Base-by-base conservation (phyloP, 2,113 vertebrate genomes). In the Pungitius pungitius region DNA sequence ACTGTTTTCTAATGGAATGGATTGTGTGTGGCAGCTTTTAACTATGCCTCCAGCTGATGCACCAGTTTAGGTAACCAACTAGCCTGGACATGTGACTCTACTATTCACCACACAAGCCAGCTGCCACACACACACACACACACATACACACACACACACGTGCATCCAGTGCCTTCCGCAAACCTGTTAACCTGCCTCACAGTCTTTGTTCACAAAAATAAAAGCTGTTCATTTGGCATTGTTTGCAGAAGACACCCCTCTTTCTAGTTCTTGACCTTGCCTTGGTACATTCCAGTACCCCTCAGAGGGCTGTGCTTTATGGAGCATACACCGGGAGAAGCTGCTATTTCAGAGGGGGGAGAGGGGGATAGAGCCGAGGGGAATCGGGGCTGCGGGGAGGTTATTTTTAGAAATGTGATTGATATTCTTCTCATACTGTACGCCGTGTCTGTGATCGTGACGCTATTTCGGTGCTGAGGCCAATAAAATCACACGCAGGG, bases 321-420 rank as follows among this genome's bases (percentile, higher is more conserved):
- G 89, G 87, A 92, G 88, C 86, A 80, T 84, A 90, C 83, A 77
- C 88, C 62, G 73, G 78, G 64, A 83, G 84, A 91, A 89, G 89
- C 85, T 85, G 83, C 88, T 87, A 27, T 85, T 83, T 83, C 40
- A 70, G 73, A 81, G 57, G 60, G 77, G 65, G 80, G 87, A 89
- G 85, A 85, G 85, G 81, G 85, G 87, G 83, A 81, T 66, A 57
- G 72, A 80, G 84, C 27, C 52, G 73, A 82, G 69, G 58, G 63
- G 5, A 73, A 72, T 77, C 51, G 24, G 84, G 81, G 77, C 74
- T 86, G 88, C 66, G 5, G 82, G 77, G 82, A 63, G 81, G 87
- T 89, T 91, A 91, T 92, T 92, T 92, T 92, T 92, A 92, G 90
- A 88, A 88, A 84, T 82, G 72, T 72, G 85, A 90, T 89, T 90